These are phyloP conservation scores for Tauraco erythrolophus DNA, from an alignment of 2,113 vertebrate species.

Conservation along the genomic window DNA sequence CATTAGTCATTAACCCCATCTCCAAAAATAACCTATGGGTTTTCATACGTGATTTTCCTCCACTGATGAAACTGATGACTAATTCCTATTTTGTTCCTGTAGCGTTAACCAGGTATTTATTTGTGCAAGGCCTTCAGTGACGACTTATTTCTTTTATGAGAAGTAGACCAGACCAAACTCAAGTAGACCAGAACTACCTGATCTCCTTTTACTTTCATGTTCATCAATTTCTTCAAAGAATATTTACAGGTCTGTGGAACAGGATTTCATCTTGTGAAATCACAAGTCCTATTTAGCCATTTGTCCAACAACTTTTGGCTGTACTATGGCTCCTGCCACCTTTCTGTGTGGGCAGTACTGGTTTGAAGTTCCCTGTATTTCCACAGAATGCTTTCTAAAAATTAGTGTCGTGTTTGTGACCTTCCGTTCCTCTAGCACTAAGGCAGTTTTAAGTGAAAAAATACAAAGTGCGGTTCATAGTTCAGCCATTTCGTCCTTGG, in stretches of 20 bases:
- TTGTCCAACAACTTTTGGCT: background rate
- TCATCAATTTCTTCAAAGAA: background rate
- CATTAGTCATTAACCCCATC: background rate
- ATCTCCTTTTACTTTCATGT: background rate
- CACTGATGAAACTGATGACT: background rate
- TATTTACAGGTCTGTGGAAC: background rate
- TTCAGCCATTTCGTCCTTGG: conserved; percentile 24
- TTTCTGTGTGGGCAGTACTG: background rate
- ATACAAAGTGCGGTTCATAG: background rate
- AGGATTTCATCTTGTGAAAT: background rate
- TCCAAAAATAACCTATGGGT: background rate
- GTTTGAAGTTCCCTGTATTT: background rate
- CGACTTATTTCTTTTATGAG: background rate
- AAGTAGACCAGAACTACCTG: background rate
- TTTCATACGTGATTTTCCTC: background rate
- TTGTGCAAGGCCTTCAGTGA: background rate
- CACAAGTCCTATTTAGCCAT: background rate
- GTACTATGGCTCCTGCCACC: background rate
- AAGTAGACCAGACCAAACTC: background rate
- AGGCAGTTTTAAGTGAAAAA: conserved; percentile 25
- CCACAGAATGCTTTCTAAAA: background rate
- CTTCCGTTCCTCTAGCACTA: background rate
- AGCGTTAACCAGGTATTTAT: background rate
- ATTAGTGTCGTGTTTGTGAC: background rate
- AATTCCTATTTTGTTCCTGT: background rate